A percentile compares a stretch with the other conserved stretches of the same genome.
These are phyloP conservation scores for Carabus problematicus DNA, from an alignment of 2,888 invertebrate genomes.

Conservation along the genomic window DNA sequence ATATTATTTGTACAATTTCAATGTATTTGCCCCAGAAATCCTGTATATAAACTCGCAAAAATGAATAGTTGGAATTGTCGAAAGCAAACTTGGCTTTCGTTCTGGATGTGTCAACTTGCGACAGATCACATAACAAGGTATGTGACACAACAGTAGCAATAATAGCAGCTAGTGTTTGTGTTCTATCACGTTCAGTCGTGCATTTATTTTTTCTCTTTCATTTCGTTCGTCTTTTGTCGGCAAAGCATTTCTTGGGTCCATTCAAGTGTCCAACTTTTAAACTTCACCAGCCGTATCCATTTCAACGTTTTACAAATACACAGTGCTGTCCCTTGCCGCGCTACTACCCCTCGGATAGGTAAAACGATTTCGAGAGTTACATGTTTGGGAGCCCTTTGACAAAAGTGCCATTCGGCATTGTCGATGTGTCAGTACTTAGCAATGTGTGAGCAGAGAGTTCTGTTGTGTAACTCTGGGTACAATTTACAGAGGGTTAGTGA, in stretches of 20 bases:
- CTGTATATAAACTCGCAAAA: not conserved
- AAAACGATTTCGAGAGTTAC: conserved; percentile 12
- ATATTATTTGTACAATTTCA: no score
- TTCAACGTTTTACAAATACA: conserved; percentile 31
- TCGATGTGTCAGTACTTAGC: conserved; percentile 60
- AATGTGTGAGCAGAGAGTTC: conserved; percentile 43
- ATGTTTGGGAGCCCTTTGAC: conserved; percentile 30
- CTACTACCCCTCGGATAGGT: not conserved
- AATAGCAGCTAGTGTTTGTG: conserved; percentile 2
- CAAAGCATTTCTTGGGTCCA: conserved; percentile 11
- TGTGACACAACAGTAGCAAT: not conserved
- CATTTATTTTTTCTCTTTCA: conserved; percentile 12
- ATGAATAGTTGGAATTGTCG: not conserved
- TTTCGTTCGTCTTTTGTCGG: conserved; percentile 36
- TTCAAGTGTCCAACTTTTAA: conserved; percentile 34
- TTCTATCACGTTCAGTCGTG: conserved; percentile 20
- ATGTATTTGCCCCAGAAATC: no score
- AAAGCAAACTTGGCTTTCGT: conserved; percentile 5
- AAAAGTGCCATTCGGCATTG: conserved; percentile 53
- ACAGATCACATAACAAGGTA: conserved; percentile 11
- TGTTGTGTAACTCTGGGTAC: not conserved
- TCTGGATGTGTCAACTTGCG: conserved; percentile 27
- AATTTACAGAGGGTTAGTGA: no score
- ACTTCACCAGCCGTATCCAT: conserved; percentile 31
- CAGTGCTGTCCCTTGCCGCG: not conserved